Percentiles rank a stretch among this genome's conserved stretches.
These are phyloP conservation scores for Yponomeuta evonymella DNA, from an alignment of 2,888 invertebrate genomes.

Conservation along the genomic window DNA sequence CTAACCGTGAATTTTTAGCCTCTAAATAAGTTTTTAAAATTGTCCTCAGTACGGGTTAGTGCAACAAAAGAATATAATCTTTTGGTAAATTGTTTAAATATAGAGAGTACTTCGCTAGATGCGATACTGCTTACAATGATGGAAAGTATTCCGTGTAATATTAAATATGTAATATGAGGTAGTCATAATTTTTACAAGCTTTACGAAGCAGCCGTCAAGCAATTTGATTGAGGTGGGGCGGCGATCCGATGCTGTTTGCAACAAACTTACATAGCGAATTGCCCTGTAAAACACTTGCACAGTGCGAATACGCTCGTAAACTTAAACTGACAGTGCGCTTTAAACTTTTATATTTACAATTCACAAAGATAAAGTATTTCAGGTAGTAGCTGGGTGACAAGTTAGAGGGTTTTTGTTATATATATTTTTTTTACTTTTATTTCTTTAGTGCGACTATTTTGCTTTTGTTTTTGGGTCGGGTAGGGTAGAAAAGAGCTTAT, in stretches of 20 bases:
- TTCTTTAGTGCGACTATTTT: no score
- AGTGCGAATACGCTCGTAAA: constrained; percentile 11
- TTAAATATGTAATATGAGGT: background rate
- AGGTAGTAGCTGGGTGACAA: constrained; percentile 32
- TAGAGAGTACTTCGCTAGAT: background rate
- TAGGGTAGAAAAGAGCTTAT: no score
- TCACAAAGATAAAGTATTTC: constrained; percentile 36
- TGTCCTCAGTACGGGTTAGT: no score
- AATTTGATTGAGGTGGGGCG: background rate
- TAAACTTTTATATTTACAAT: constrained; percentile 14
- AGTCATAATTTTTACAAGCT: background rate
- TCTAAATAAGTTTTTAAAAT: no score
- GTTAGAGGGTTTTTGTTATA: constrained; percentile 33
- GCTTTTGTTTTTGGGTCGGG: no score
- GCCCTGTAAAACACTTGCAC: constrained; percentile 8
- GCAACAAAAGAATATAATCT: no score
- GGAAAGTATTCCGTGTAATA: background rate
- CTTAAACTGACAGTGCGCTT: constrained; percentile 10
- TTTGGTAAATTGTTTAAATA: background rate
- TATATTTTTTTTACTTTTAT: no score
- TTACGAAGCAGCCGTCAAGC: background rate
- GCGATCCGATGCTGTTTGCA: constrained; percentile 8
- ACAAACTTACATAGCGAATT: constrained; percentile 12
- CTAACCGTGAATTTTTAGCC: no score
- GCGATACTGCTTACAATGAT: background rate